Percentiles rank a stretch among this genome's conserved stretches.
Evolutionary conservation across 2,888 invertebrate species (phyloP).

Genomic region (Leucophenga montana): DNA sequence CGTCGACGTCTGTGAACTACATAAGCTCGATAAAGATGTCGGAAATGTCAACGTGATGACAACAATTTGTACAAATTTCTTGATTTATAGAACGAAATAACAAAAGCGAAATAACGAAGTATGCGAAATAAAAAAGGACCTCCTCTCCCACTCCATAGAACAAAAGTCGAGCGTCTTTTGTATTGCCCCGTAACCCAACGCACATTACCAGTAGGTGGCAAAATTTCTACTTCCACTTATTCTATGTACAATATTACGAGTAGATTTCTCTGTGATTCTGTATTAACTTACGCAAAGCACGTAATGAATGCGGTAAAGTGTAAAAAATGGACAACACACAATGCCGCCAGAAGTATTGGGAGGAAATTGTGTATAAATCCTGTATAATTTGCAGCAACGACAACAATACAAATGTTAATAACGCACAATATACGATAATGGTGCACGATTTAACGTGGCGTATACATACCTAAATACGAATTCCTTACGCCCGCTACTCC

Average conservation of each 20-base stretch:
- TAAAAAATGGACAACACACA: constrained; percentile 50
- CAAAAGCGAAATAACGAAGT: constrained; percentile 49
- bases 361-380: constrained; percentile 40
- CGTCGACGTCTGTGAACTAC: not conserved
- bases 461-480: not conserved
- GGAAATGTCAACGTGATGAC: constrained; percentile 66
- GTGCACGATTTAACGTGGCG: constrained; percentile 34
- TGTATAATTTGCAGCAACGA: constrained; percentile 64
- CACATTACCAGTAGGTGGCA: constrained; percentile 56
- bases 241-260: no score
- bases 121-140: constrained; percentile 36
- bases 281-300: constrained; percentile 51
- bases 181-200: no score
- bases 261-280: not conserved
- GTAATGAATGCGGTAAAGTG: constrained; percentile 56
- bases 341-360: not conserved
- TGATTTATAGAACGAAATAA: constrained; percentile 54
- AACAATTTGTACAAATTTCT: constrained; percentile 65
- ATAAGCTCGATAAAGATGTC: constrained; percentile 54
- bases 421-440: constrained; percentile 63
- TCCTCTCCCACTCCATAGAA: not conserved
- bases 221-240: not conserved
- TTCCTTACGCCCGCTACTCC: no score
- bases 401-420: constrained; percentile 62
- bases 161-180: constrained; percentile 12